Evolutionary conservation across 2,888 invertebrate species (phyloP).

Genomic region (Fabriciana adippe): DNA sequence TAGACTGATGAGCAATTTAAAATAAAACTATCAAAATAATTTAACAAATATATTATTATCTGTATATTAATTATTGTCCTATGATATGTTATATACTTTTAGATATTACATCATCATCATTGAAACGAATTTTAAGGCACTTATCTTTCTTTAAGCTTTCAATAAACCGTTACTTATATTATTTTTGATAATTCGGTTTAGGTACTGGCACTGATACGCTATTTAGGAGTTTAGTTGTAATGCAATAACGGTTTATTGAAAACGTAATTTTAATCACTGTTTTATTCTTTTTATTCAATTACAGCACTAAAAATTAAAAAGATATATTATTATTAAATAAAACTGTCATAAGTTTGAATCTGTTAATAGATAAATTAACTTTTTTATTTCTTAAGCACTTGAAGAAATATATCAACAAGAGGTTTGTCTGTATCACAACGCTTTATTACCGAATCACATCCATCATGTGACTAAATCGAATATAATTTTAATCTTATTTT

Average conservation of each 20-base stretch:
- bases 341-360: no score
- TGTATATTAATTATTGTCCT: no score
- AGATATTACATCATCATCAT: constrained; percentile 8
- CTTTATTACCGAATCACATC: neutral
- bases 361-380: no score
- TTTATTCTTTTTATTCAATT: neutral
- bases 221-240: no score
- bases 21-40: no score
- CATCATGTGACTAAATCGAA: no score
- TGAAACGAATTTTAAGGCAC: neutral
- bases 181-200: neutral
- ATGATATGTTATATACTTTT: neutral
- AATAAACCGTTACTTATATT: neutral
- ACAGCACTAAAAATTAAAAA: neutral
- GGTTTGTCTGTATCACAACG: neutral
- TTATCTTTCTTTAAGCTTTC: neutral
- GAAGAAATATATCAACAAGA: no score
- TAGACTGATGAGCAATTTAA: no score
- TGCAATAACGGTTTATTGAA: neutral
- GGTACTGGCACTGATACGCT: neutral
- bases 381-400: no score
- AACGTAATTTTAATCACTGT: neutral
- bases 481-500: no score
- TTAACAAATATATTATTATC: no score
- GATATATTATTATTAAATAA: neutral